Percentiles rank a stretch among this genome's conserved stretches.
These are phyloP conservation scores for Epicauta chinensis DNA, from an alignment of 1,140 invertebrate genomes.

Conservation along the genomic window DNA sequence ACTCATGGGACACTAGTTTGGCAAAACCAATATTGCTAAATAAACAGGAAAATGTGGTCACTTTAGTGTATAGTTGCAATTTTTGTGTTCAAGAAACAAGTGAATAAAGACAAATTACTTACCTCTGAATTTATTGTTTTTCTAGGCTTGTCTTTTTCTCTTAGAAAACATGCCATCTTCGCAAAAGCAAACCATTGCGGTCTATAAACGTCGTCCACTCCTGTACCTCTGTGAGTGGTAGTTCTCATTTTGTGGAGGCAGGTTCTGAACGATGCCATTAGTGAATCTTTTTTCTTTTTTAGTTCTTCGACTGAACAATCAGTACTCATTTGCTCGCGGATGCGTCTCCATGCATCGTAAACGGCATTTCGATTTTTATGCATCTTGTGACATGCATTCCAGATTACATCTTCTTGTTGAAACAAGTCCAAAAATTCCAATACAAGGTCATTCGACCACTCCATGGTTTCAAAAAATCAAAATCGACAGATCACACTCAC, in stretches of 20 bases:
- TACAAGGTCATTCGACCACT: slow-evolving; percentile 15
- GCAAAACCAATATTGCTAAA: neutral
- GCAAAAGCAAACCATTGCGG: slow-evolving; percentile 27
- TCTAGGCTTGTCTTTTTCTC: slow-evolving; percentile 1
- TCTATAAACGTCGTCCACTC: slow-evolving; percentile 20
- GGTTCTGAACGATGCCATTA: too few species aligned
- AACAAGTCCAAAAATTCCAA: slow-evolving; percentile 21
- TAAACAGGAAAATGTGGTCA: neutral
- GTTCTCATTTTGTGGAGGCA: slow-evolving; percentile 11
- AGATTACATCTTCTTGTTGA: slow-evolving; percentile 1
- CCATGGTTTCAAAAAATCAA: too few species aligned
- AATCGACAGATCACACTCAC: too few species aligned
- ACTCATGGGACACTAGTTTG: neutral
- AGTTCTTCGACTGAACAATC: slow-evolving; percentile 5
- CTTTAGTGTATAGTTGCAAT: neutral
- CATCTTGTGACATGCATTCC: slow-evolving; percentile 9
- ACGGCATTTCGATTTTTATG: slow-evolving; percentile 18
- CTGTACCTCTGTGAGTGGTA: slow-evolving; percentile 8
- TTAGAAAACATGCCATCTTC: slow-evolving; percentile 21
- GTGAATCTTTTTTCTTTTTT: too few species aligned
- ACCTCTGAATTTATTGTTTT: too few species aligned
- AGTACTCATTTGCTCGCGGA: too few species aligned
- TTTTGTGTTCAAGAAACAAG: neutral
- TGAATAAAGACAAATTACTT: too few species aligned
- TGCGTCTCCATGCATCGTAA: slow-evolving; percentile 19